Conservation (phyloP, 2,113 vertebrate species). For the Periophthalmodon schlosseri region DNA sequence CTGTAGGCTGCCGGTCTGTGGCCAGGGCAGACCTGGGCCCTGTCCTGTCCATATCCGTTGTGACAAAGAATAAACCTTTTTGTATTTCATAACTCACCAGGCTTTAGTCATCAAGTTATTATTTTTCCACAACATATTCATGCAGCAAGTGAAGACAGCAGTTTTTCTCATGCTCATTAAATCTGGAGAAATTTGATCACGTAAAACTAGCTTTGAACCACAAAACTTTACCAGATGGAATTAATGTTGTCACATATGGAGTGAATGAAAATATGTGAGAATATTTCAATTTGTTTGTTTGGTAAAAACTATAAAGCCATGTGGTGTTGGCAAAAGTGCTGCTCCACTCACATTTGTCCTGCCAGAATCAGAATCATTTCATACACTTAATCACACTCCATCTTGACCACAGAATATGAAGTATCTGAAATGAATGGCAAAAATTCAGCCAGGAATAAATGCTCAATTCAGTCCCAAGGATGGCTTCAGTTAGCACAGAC, state of each 20-base stretch:
- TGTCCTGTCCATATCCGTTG: no score
- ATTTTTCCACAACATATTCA: no score
- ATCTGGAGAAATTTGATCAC: neutral
- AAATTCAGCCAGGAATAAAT: neutral
- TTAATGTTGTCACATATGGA: conserved; percentile 45
- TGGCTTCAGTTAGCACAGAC: neutral
- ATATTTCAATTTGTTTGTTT: conserved; percentile 34
- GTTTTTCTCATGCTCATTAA: neutral
- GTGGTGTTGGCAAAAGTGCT: neutral
- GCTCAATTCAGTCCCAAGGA: neutral
- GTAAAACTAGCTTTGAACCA: conserved; percentile 1
- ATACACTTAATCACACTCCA: conserved; percentile 8
- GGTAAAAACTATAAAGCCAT: conserved; percentile 17
- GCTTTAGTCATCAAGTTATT: no score
- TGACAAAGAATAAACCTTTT: no score
- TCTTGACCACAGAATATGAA: conserved; percentile 1
- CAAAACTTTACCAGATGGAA: conserved; percentile 43
- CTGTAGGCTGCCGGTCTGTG: no score
- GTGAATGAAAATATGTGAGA: conserved; percentile 13
- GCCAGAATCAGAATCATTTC: conserved; percentile 2
- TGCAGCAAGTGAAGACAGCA: neutral
- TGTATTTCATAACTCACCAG: no score
- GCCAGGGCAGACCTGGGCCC: no score
- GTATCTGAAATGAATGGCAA: neutral
- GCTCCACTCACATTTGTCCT: neutral